phyloP scores from a whole-genome alignment of 2,113 vertebrate genomes.

The Dipodomys merriami region DNA sequence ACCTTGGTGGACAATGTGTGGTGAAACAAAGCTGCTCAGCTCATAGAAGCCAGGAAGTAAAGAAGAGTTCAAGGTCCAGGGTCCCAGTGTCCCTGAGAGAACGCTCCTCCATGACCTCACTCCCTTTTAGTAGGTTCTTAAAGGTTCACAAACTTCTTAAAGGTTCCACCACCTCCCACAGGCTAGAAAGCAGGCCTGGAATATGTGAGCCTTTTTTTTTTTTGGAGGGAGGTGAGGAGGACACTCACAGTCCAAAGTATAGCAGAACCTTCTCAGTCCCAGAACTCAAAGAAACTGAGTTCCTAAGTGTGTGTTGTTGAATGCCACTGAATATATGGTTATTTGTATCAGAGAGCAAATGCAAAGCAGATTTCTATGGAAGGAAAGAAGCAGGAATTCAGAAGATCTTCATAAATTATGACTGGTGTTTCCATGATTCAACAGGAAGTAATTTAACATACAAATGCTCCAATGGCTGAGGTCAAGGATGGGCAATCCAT shows the following conservation, averaged over 20 bases:
- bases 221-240: no score
- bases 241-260: background rate
- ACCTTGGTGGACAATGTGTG: background rate
- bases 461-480: background rate
- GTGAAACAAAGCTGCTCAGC: background rate
- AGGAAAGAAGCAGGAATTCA: background rate
- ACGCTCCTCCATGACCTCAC: background rate
- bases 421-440: background rate
- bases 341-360: background rate
- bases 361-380: background rate
- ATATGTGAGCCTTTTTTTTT: background rate
- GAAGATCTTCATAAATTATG: background rate
- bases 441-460: background rate
- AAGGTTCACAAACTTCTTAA: no score
- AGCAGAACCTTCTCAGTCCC: background rate
- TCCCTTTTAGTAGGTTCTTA: background rate
- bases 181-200: background rate
- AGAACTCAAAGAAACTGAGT: background rate
- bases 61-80: background rate
- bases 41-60: background rate
- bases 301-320: background rate
- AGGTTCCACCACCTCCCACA: background rate
- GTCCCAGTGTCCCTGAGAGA: background rate
- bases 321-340: background rate
- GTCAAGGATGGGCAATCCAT: background rate